Percentiles rank a stretch among this genome's conserved stretches.
Conservation (phyloP, 2,888 invertebrate genomes). For the Tenthredo scrophulariae region DNA sequence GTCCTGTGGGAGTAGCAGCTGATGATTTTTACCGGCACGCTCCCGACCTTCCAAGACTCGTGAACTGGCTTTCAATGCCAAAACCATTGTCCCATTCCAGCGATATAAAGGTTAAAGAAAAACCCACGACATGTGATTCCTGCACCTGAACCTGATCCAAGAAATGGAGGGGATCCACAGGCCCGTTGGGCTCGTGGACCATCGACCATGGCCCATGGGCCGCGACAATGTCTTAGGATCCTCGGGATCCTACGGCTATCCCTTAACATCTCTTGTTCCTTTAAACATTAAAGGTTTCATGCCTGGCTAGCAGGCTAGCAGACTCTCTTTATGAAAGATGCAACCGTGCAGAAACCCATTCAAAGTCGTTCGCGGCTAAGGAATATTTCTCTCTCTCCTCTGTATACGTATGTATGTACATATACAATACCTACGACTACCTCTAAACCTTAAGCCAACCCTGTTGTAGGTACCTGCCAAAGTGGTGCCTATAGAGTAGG, state of each 20-base stretch:
- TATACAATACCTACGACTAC: not conserved
- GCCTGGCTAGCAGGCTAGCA: slow-evolving; percentile 19
- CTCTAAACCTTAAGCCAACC: slow-evolving; percentile 33
- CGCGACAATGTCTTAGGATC: slow-evolving; percentile 40
- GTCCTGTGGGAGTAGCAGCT: slow-evolving; percentile 61
- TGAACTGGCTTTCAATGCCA: slow-evolving; percentile 52
- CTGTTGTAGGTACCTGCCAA: slow-evolving; percentile 39
- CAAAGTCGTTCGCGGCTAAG: slow-evolving; percentile 35
- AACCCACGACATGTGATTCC: slow-evolving; percentile 66
- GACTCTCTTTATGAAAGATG: slow-evolving; percentile 43
- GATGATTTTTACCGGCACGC: slow-evolving; percentile 65
- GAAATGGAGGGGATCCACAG: not conserved
- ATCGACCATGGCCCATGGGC: not conserved
- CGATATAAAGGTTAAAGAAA: slow-evolving; percentile 51
- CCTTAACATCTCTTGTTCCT: slow-evolving; percentile 60
- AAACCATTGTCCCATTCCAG: slow-evolving; percentile 47
- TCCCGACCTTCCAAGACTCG: slow-evolving; percentile 60
- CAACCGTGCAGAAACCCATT: slow-evolving; percentile 53
- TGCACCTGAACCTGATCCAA: slow-evolving; percentile 61
- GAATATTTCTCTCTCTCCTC: not conserved
- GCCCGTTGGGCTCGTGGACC: not conserved
- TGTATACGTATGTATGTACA: not conserved
- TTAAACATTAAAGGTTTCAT: slow-evolving; percentile 64
- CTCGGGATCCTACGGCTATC: not conserved
- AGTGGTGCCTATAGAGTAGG: slow-evolving; percentile 4